Conservation (phyloP, 2,888 invertebrate genomes). For the Limenitis camilla region DNA sequence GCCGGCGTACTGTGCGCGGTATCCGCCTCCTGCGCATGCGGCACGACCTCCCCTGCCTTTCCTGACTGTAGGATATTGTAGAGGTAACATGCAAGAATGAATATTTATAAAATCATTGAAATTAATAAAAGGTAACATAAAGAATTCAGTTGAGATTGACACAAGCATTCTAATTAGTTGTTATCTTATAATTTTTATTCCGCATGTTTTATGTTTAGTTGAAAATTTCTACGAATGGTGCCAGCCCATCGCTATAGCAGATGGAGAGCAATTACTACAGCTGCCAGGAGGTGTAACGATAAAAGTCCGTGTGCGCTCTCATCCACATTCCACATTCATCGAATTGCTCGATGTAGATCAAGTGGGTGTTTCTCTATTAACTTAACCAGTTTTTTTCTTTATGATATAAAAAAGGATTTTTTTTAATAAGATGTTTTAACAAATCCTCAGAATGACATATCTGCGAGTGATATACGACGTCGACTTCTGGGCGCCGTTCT, state of each 20-base stretch:
- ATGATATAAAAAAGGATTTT: too few relatives aligned
- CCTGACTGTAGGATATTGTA: conserved; percentile 37
- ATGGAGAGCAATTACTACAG: conserved; percentile 56
- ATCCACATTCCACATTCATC: conserved; percentile 53
- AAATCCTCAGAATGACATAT: conserved; percentile 81
- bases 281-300: conserved; percentile 38
- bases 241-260: conserved; percentile 41
- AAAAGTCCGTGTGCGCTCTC: conserved; percentile 46
- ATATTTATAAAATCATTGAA: too few relatives aligned
- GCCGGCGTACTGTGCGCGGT: conserved; percentile 77
- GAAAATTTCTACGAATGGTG: conserved; percentile 39
- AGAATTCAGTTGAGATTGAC: not conserved
- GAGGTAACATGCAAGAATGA: too few relatives aligned
- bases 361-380: conserved; percentile 29
- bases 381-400: too few relatives aligned
- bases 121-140: too few relatives aligned
- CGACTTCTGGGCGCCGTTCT: conserved; percentile 69
- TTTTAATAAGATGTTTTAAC: too few relatives aligned
- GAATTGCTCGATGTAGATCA: conserved; percentile 51
- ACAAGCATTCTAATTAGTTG: too few relatives aligned
- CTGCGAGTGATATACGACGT: conserved; percentile 85
- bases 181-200: not conserved
- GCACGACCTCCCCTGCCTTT: conserved; percentile 27
- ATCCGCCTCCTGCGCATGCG: conserved; percentile 55
- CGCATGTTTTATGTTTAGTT: not conserved